Evolutionary conservation across 2,888 invertebrate genomes (phyloP).

Genomic region (Nipponacmea schrenckii): DNA sequence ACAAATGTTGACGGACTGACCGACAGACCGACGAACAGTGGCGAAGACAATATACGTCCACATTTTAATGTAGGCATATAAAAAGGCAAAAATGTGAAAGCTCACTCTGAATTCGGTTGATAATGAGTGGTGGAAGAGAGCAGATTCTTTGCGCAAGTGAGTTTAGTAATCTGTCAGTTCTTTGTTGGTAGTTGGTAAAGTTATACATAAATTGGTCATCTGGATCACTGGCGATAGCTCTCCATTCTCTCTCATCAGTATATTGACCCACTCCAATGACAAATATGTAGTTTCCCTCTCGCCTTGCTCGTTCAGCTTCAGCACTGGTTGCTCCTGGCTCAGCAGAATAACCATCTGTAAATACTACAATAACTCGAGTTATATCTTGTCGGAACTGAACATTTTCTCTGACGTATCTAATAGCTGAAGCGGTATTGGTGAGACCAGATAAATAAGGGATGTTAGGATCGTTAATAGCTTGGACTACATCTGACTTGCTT

Average conservation of each 20-base stretch:
- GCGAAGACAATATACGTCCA: too few relatives aligned
- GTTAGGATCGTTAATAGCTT: constrained; percentile 27
- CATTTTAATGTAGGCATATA: too few relatives aligned
- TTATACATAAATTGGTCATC: constrained; percentile 56
- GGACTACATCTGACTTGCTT: constrained; percentile 33
- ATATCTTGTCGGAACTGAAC: constrained; percentile 23
- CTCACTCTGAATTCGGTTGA: constrained; percentile 8
- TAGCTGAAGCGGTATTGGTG: constrained; percentile 36
- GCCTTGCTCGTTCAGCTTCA: constrained; percentile 29
- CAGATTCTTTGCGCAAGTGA: constrained; percentile 29
- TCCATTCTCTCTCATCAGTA: constrained; percentile 53
- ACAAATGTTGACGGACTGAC: too few relatives aligned
- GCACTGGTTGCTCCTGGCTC: constrained; percentile 24
- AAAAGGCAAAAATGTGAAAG: not conserved
- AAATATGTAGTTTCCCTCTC: constrained; percentile 57
- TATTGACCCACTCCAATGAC: constrained; percentile 61
- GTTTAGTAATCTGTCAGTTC: constrained; percentile 39
- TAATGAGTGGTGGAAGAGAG: constrained; percentile 31
- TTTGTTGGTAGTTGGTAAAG: constrained; percentile 53
- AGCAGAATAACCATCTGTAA: constrained; percentile 37
- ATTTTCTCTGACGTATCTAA: constrained; percentile 28
- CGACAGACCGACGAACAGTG: too few relatives aligned
- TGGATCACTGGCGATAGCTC: constrained; percentile 57
- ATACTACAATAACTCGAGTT: constrained; percentile 35
- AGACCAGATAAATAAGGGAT: constrained; percentile 36